Evolutionary conservation across 2,113 vertebrate species (phyloP).

Genomic region (Delphinus delphis): DNA sequence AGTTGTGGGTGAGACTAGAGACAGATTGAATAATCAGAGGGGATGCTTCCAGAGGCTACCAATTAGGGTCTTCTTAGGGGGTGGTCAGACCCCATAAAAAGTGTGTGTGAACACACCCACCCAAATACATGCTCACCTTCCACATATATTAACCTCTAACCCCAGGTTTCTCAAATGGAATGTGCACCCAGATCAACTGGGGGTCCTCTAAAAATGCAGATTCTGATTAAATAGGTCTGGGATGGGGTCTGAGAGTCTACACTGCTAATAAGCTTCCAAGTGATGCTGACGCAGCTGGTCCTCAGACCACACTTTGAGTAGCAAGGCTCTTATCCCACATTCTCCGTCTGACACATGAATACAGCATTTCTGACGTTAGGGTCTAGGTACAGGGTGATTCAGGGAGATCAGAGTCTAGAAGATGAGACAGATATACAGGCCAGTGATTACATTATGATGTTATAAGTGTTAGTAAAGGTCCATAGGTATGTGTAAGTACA

Average conservation of each 20-base stretch:
- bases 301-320: neutral
- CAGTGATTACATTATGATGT: neutral
- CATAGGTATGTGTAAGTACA: neutral
- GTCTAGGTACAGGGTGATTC: neutral
- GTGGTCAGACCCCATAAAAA: neutral
- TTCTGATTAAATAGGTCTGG: neutral
- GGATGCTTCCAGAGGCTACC: neutral
- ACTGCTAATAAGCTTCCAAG: neutral
- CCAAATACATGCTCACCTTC: neutral
- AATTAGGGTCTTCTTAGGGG: neutral
- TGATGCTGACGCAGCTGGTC: neutral
- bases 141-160: neutral
- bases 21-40: neutral
- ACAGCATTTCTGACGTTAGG: rapidly evolving
- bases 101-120: neutral
- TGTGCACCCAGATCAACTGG: neutral
- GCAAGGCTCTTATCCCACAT: neutral
- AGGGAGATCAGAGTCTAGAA: neutral
- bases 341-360: neutral
- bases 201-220: neutral
- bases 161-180: neutral
- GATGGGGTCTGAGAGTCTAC: neutral
- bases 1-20: neutral
- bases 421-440: neutral
- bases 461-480: neutral